phyloP scores from a whole-genome alignment of 2,113 vertebrate species.

The Caracal caracal region DNA sequence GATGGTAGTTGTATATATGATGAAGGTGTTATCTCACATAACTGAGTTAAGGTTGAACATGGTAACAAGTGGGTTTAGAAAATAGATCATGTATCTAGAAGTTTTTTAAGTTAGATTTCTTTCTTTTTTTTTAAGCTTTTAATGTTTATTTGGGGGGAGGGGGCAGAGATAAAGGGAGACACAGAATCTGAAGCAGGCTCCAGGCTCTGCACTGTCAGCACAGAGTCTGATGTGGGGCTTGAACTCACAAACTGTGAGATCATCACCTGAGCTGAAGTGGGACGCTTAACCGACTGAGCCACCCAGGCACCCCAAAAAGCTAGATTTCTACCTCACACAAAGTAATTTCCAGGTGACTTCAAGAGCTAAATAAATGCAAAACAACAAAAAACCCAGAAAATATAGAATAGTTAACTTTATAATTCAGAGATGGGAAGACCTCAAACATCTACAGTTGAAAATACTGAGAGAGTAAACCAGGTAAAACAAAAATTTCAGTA shows the following conservation, averaged over 20 bases:
- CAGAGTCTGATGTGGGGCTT: too few relatives aligned
- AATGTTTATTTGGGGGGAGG: too few relatives aligned
- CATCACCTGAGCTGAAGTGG: too few relatives aligned
- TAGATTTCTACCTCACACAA: neutral
- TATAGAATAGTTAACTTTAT: neutral
- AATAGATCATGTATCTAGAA: neutral
- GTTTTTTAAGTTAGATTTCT: neutral
- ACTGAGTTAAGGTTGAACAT: neutral
- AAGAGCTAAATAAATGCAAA: neutral
- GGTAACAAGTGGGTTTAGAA: neutral
- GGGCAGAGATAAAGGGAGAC: too few relatives aligned
- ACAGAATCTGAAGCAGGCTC: too few relatives aligned
- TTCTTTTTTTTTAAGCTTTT: neutral
- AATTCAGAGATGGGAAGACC: neutral
- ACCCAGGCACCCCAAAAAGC: neutral
- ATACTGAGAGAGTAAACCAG: neutral
- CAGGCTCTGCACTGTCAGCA: too few relatives aligned
- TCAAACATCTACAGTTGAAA: conserved; percentile 11
- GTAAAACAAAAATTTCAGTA: neutral
- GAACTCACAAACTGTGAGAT: too few relatives aligned
- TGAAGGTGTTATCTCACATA: neutral
- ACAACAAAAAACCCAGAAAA: neutral
- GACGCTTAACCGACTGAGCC: too few relatives aligned
- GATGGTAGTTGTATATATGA: neutral
- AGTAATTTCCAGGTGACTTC: neutral